Conservation (phyloP, 2,113 vertebrate genomes). For the Pterocles burchelli region DNA sequence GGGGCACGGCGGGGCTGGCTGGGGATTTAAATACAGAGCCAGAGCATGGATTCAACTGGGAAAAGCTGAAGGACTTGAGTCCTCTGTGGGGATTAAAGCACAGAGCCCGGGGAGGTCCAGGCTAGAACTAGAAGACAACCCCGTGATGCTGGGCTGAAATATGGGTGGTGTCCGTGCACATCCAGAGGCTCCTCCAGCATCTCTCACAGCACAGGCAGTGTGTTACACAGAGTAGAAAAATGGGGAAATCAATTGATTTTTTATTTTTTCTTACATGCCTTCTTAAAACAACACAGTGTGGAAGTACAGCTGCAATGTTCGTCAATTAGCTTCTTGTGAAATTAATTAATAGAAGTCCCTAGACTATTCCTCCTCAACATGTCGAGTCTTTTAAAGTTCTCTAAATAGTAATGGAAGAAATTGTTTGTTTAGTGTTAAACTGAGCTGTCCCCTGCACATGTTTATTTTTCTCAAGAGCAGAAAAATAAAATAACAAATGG, state of each 20-base stretch:
- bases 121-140: not conserved
- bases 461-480: not conserved
- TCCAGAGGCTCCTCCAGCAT: not conserved
- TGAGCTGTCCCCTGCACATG: not conserved
- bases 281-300: not conserved
- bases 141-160: not conserved
- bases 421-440: not conserved
- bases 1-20: not conserved
- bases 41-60: not conserved
- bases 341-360: not conserved
- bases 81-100: not conserved
- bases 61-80: not conserved
- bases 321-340: not conserved
- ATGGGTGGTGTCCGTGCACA: not conserved
- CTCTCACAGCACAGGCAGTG: not conserved
- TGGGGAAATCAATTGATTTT: not conserved
- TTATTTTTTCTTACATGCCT: not conserved
- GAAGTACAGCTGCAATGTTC: not conserved
- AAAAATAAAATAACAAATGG: not conserved
- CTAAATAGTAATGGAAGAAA: not conserved
- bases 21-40: not conserved
- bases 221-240: accelerated
- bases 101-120: not conserved
- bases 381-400: not conserved
- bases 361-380: not conserved